Conservation (phyloP, 1,140 invertebrate species). For the Aphis craccivora region DNA sequence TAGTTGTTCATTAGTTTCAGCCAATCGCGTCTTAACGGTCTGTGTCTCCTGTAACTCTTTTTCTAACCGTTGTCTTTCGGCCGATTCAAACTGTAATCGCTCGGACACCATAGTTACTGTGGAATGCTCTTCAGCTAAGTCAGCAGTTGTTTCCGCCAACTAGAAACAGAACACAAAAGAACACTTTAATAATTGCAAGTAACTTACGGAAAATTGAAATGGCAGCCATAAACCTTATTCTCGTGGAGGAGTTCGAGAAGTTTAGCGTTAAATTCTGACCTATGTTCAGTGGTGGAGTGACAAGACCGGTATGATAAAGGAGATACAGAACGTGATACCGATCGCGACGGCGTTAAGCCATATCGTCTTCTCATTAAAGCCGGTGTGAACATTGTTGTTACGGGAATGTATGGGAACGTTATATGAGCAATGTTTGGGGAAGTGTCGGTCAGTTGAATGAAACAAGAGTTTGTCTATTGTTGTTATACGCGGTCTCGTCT, state of each 20-base stretch:
- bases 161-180: constrained; percentile 63
- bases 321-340: constrained; percentile 44
- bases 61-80: constrained; percentile 80
- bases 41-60: constrained; percentile 84
- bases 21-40: constrained; percentile 67
- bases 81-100: constrained; percentile 85
- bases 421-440: constrained; percentile 36
- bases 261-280: constrained; percentile 40
- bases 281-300: constrained; percentile 30
- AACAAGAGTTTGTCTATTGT: constrained; percentile 24
- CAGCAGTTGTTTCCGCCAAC: constrained; percentile 89
- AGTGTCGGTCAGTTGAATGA: constrained; percentile 47
- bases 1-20: constrained; percentile 80
- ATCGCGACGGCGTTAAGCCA: constrained; percentile 40
- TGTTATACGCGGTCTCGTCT: constrained; percentile 23
- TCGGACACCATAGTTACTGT: constrained; percentile 87
- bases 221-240: constrained; percentile 5
- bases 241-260: constrained; percentile 26
- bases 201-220: background rate
- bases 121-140: constrained; percentile 89
- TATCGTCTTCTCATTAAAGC: constrained; percentile 45
- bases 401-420: constrained; percentile 13
- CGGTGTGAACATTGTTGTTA: constrained; percentile 38
- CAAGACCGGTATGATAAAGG: constrained; percentile 44
- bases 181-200: background rate